A percentile compares a stretch with the other conserved stretches of the same genome.
phyloP scores from a whole-genome alignment of 2,113 vertebrate species.

The Ardeotis arabs region DNA sequence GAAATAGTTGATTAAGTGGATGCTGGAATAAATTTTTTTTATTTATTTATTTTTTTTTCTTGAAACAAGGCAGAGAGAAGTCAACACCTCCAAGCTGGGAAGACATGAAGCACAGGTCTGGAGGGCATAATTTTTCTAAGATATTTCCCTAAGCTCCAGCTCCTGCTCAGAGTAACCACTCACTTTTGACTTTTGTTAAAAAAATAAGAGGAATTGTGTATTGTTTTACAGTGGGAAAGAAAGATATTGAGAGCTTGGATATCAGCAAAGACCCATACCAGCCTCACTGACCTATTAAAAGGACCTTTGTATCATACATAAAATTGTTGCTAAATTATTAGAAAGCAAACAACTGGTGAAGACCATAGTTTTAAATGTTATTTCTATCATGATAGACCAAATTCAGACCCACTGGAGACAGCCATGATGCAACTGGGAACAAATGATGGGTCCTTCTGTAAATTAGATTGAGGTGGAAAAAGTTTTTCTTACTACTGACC shows the following conservation, averaged over 20 bases:
- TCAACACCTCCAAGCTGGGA: neutral
- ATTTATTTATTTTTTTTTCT: neutral
- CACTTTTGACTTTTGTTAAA: neutral
- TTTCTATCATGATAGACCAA: neutral
- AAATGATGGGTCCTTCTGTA: neutral
- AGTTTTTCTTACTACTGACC: neutral
- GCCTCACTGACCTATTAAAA: neutral
- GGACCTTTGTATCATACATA: neutral
- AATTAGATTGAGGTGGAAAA: neutral
- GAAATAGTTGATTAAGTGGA: neutral
- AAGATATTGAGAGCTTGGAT: neutral
- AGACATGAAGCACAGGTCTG: neutral
- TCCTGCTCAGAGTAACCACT: neutral
- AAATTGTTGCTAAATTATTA: neutral
- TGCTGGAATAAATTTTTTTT: neutral
- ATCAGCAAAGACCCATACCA: neutral
- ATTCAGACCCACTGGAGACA: neutral
- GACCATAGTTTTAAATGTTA: neutral
- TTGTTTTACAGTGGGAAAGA: neutral
- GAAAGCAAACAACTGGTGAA: neutral
- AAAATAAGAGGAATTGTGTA: neutral
- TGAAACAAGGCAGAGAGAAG: neutral
- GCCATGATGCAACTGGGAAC: neutral
- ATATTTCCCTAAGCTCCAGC: neutral
- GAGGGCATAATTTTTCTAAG: neutral